Base-by-base conservation (phyloP, 2,888 invertebrate species). In the Oeneis ivallda region DNA sequence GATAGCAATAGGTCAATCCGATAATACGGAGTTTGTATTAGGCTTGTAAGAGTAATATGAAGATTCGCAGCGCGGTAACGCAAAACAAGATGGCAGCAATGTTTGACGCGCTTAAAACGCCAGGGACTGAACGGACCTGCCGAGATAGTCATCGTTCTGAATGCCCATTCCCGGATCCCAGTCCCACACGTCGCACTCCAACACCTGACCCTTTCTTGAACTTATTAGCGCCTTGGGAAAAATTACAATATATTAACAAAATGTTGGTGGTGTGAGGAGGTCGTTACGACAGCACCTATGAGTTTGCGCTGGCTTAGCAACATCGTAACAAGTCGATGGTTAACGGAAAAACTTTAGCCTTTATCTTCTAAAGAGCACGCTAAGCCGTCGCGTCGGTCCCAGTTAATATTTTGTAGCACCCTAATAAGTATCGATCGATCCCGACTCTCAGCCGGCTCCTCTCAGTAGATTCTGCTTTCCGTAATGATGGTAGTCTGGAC, bases 111-210 rank as follows among this genome's bases (percentile, higher is more conserved):
- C 47, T 58, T 34, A 10, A 58, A 26, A 47, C 58, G 32, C 45
- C 9, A 45, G 15, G 15, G 37, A 34, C 17, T 74, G 77, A 79
- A 89, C 93, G 93, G 93, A 96, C 96, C 96, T 96, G 94, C 96
- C 96, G 89, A 96, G 94, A 87, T 93, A 94, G 93, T 96, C 96
- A 93, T 96, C 96, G 91, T 94, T 94, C 86, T 94, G 94, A 80
- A 94, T 93, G 85, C 96, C 96, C 92, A 96, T 93, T 79, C 94
- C 95, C 78, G 95, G 94, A 93, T 96, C 96, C 94, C 94, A 96
- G 93, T 96, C 96, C 96, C 95, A 96, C 83, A 96, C 90, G 86
- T 95, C 94, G 87, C 95, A 93, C 86, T 93, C 93, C 87, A 96
- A 87, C 92, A 93, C 93, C 93, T 96, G 96, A 83, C 94, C 94